phyloP scores from a whole-genome alignment of 2,888 invertebrate species.

The Eledona agricola region DNA sequence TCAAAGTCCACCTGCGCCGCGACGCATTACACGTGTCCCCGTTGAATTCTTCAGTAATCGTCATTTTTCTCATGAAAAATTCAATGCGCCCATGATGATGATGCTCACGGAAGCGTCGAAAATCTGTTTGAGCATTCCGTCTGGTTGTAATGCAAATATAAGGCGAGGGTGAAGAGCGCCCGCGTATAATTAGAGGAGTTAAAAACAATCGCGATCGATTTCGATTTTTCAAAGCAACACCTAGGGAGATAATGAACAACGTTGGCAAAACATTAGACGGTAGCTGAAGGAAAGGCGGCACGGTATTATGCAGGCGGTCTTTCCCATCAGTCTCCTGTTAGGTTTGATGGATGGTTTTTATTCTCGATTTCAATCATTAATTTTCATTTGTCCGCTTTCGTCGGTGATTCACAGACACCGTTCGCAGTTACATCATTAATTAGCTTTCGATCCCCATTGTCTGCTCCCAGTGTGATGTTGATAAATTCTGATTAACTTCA shows the following conservation, averaged over 20 bases:
- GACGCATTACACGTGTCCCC: no score
- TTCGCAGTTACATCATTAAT: conserved; percentile 48
- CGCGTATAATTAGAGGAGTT: no score
- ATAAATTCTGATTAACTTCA: conserved; percentile 33
- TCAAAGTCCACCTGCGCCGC: no score
- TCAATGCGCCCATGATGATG: conserved; percentile 18
- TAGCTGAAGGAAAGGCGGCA: conserved; percentile 39
- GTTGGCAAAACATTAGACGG: conserved; percentile 48
- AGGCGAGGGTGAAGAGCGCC: no score
- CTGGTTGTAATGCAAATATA: conserved; percentile 32
- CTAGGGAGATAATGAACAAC: conserved; percentile 33
- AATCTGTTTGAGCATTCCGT: conserved; percentile 23
- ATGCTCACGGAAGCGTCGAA: conserved; percentile 26
- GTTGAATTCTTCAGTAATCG: no score
- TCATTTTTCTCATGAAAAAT: conserved; percentile 30
- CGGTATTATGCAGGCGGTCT: conserved; percentile 45
- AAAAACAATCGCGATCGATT: conserved; percentile 44
- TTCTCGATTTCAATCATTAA: conserved; percentile 56
- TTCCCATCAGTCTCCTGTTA: conserved; percentile 53
- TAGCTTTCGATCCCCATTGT: conserved; percentile 50
- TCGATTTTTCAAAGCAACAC: conserved; percentile 37
- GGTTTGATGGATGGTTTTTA: conserved; percentile 56
- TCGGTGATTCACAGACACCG: conserved; percentile 52
- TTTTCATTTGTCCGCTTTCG: conserved; percentile 58
- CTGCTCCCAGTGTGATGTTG: conserved; percentile 30